Evolutionary conservation across 2,113 vertebrate genomes (phyloP), one percentile per base, ranked within the genome.

Genomic region (Notothenia coriiceps): DNA sequence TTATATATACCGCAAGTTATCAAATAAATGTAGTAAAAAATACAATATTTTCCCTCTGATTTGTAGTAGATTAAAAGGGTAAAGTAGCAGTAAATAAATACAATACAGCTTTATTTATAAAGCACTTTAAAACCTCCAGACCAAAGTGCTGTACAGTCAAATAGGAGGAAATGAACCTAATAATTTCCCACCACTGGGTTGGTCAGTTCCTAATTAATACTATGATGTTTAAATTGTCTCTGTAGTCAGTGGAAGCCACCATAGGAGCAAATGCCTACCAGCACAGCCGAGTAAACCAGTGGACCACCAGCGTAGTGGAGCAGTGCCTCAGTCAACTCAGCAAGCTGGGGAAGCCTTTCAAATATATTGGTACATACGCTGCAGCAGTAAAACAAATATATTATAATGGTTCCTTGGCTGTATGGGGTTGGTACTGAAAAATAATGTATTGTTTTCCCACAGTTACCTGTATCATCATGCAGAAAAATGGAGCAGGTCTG

Each of bases 401-500:
- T 11, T 8, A 2, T 35, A 4, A 13, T 71, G 35, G 5, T 40
- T 61, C 15, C 35, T 50, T 13, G 47, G 9, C 25, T 65, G 4
- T 63, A 5, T 63, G 11, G 17, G 17, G 29, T 50, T 35, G 0
- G 14, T 25, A 12, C 29, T 70, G 40, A 57, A 49, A 68, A 2
- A 1, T 0, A 1, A 4, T 71, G 12, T 76, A 9, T 81, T 2
- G 51, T 63, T 60, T 49, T 10, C 65, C 52, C 25, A 44, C 89
- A 98, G 98, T 97, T 70, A 99, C 96, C 52, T 98, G 97, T 79
- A 94, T 98, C 55, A 98, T 99, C 70, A 98, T 98, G 97, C 98
- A 99, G 74, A 99, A 99, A 90, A 99, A 97, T 6, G 98, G 98
- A 40, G 98, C 98, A 7, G 98, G 98, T 6, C 84, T 98, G 15